Evolutionary conservation across 2,113 vertebrate genomes (phyloP).

Genomic region (Varanus komodoensis): DNA sequence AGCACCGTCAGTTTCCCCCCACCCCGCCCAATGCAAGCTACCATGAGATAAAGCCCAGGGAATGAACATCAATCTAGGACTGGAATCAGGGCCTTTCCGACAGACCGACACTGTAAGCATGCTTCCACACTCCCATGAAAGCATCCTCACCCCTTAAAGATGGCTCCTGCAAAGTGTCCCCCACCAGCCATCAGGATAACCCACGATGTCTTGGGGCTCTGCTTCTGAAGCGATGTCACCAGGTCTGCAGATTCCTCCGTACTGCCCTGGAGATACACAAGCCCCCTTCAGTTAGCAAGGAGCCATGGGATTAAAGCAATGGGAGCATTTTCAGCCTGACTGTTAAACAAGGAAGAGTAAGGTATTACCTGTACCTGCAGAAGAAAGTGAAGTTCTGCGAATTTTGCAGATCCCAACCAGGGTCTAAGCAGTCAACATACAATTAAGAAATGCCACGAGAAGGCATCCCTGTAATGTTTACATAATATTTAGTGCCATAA

Average conservation of each 20-base stretch:
- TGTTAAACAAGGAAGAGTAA: neutral
- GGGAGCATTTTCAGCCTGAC: neutral
- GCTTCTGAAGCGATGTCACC: conserved; percentile 74
- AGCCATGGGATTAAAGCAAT: neutral
- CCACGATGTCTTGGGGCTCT: conserved; percentile 73
- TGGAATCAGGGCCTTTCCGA: neutral
- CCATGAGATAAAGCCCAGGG: neutral
- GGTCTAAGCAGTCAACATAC: neutral
- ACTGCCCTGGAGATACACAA: conserved; percentile 54
- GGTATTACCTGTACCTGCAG: neutral
- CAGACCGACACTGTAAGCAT: neutral
- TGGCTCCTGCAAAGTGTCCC: conserved; percentile 94
- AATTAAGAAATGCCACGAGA: neutral
- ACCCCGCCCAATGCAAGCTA: neutral
- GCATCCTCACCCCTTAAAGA: conserved; percentile 88
- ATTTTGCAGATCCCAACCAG: neutral
- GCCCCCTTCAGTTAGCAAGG: neutral
- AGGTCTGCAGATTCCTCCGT: conserved; percentile 60
- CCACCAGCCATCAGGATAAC: conserved; percentile 94
- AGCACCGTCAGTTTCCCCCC: neutral
- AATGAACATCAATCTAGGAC: neutral
- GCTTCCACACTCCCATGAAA: neutral
- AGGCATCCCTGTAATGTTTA: neutral
- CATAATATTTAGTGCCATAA: no score
- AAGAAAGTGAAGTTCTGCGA: neutral